phyloP scores from a whole-genome alignment of 2,113 vertebrate genomes.

The Probosciger aterrimus region DNA sequence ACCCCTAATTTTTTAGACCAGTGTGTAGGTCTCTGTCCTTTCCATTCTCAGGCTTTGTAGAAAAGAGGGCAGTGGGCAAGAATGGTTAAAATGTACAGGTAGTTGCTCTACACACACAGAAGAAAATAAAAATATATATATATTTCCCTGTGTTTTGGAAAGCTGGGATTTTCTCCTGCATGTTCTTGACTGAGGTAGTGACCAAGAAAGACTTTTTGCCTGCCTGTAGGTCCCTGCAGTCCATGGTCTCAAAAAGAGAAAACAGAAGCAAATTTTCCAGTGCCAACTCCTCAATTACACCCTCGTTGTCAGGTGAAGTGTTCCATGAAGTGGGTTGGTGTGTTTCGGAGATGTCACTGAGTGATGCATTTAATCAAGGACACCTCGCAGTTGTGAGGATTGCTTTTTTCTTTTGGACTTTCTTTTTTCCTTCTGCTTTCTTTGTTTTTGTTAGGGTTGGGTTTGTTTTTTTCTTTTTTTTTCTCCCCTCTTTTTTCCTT shows the following conservation, averaged over 20 bases:
- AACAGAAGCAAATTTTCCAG: constrained; percentile 16
- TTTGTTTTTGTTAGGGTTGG: rapidly evolving
- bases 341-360: constrained; percentile 7
- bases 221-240: background rate
- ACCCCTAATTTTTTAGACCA: background rate
- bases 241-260: background rate
- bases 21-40: background rate
- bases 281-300: background rate
- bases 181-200: background rate
- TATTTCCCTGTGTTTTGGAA: background rate
- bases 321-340: constrained; percentile 9
- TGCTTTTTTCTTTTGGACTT: background rate
- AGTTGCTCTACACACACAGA: background rate
- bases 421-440: rapidly evolving
- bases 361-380: constrained; percentile 67
- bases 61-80: background rate
- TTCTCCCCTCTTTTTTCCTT: rapidly evolving
- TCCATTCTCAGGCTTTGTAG: background rate
- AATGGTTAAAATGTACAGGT: background rate
- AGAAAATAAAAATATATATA: background rate
- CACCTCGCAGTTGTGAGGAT: background rate
- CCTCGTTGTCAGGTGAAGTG: background rate
- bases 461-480: rapidly evolving
- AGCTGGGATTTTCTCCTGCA: background rate
- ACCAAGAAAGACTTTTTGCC: background rate